Base-by-base conservation (phyloP, 2,888 invertebrate genomes). In the Ormia ochracea region DNA sequence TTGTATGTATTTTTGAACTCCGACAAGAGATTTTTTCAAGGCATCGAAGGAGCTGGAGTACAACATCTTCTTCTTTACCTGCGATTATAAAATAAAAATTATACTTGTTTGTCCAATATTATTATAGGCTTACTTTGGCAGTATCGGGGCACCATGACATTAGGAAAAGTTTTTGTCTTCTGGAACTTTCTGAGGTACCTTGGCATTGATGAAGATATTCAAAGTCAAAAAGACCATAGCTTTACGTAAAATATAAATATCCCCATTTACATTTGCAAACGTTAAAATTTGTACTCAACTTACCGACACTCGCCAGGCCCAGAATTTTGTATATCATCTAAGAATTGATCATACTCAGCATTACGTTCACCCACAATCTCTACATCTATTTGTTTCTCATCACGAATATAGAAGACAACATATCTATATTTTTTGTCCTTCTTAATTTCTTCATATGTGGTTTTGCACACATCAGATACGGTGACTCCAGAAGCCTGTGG, bases 111-210 rank as follows among this genome's bases (percentile, higher is more conserved):
- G 2, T 4, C 0, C 0, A 33, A 14, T 19, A 9, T 14, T 17
- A 28, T 5, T 23, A n/a, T 21, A 36, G n/a, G 21, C 43, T 68
- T 84, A 95, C 93, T 92, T 96, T 97, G 87, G 99, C 98, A 90
- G 96, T 96, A 92, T 99, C 98, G 52, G 98, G 98, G 93, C 98
- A 98, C 98, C 98, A 98, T 89, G 96, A 96, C 96, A 98, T 97
- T 89, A 98, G 94, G 93, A 98, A 96, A 86, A 98, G 92, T 91
- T 98, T 98, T 91, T 98, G 97, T 94, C 98, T 98, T 93, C 97
- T 98, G 90, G 96, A 96, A 88, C 96, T 96, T 92, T 97, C 97
- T 84, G 97, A 96, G 87, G 98, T 98, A 90, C 98, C 98, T 91
- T 98, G 97, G 90, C 96, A 97, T 91, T 97, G 96, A 91, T 98